phyloP scores from a whole-genome alignment of 2,113 vertebrate species.

The Pheucticus melanocephalus region DNA sequence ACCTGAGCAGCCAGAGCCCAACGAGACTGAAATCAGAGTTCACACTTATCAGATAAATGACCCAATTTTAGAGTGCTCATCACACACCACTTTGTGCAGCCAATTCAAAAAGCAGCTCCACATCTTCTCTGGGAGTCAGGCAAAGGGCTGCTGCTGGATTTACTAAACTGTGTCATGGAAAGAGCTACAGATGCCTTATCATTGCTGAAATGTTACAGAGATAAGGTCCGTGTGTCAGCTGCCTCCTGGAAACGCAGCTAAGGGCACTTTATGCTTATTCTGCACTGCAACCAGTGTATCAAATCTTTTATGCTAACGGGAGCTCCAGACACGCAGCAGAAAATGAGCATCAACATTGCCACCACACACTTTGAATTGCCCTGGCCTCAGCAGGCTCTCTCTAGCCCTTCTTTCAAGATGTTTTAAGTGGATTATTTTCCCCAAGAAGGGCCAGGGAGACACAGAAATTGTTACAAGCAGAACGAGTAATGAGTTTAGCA shows the following conservation, averaged over 20 bases:
- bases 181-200: slow-evolving; percentile 45
- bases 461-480: neutral
- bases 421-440: neutral
- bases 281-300: neutral
- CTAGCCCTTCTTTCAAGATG: neutral
- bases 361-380: neutral
- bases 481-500: neutral
- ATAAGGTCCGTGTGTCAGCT: neutral
- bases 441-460: neutral
- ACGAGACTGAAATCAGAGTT: neutral
- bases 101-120: neutral
- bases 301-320: neutral
- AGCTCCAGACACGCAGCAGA: neutral
- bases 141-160: slow-evolving; percentile 2
- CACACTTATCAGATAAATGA: neutral
- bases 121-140: neutral
- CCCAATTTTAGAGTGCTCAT: neutral
- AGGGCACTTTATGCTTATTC: neutral
- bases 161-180: neutral
- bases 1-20: neutral
- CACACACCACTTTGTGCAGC: neutral
- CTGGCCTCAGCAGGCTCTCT: neutral
- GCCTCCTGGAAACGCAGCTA: slow-evolving; percentile 8
- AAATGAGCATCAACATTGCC: neutral
- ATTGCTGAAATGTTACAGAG: slow-evolving; percentile 25